phyloP scores from a whole-genome alignment of 2,888 invertebrate genomes.

The Temnothorax ravouxi region DNA sequence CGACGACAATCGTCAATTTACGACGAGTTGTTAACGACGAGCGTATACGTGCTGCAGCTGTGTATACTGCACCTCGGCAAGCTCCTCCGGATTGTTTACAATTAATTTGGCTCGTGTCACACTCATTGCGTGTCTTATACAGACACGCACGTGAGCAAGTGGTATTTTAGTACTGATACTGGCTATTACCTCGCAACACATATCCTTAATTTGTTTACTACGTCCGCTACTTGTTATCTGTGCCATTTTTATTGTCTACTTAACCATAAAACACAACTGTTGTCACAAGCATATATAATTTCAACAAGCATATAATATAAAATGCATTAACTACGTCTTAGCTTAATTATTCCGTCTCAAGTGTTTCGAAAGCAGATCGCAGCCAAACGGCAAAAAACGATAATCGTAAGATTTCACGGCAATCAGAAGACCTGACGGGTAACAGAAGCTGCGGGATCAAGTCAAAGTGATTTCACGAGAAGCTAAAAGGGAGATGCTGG shows the following conservation, averaged over 20 bases:
- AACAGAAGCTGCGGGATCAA: constrained; percentile 68
- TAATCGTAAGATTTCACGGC: constrained; percentile 58
- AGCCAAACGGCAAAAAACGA: constrained; percentile 23
- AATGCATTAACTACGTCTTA: not conserved
- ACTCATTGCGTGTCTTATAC: constrained; percentile 16
- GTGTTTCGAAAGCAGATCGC: not conserved
- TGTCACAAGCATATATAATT: not conserved
- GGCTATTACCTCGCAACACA: not conserved
- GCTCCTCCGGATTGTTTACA: constrained; percentile 71
- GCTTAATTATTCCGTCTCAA: constrained; percentile 10
- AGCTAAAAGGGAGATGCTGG: constrained; percentile 47
- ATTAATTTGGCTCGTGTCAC: constrained; percentile 70
- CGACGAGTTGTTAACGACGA: constrained; percentile 70
- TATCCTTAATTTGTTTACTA: not conserved
- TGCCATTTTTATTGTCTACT: not conserved
- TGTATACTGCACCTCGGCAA: constrained; percentile 53
- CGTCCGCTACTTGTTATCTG: not conserved
- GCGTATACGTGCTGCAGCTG: constrained; percentile 65
- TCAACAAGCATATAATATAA: no score
- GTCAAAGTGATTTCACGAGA: constrained; percentile 67
- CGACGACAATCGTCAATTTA: constrained; percentile 74
- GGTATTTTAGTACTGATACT: not conserved
- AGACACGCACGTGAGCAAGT: constrained; percentile 12
- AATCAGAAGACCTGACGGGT: constrained; percentile 67
- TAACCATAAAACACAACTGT: not conserved